Base-by-base conservation (phyloP, 2,113 vertebrate genomes). In the Cairina moschata region DNA sequence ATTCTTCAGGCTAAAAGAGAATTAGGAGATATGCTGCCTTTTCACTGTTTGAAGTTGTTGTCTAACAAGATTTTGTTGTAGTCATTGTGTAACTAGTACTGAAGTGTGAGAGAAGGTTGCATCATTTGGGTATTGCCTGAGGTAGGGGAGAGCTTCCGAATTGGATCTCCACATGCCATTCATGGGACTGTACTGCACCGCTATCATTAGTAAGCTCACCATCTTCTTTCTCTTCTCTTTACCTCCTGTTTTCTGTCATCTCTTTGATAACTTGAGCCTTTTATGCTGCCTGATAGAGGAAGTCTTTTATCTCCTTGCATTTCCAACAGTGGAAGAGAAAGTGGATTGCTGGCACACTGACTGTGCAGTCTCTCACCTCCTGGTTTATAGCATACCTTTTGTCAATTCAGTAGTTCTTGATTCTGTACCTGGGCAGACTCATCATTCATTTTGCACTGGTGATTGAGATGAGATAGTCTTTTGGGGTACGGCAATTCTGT, bases 131-230 rank as follows among this genome's bases (percentile, higher is more conserved):
- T 50, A 16, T 55, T 59, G 16, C 67, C 42, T 71, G 52, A 58
- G 42, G 26, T 55, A n/a, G 26, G 65, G 68, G 56, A 34, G 1
- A 10, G 40, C 29, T 54, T 38, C 36, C 9, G 48, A 40, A 28
- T 16, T 84, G 38, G 20, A 44, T 62, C 18, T 67, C 31, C n/a
- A 11, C 0, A 0, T 92, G 56, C 52, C 8, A 4, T 29, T 66
- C 18, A 2, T 50, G 32, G 54, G 25, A 22, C 32, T 79, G 13
- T 67, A 48, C 10, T 18, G 16, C 0, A 2, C n/a, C 73, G 32
- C 46, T 89, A 77, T 31, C 16, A 3, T 71, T 52, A 78, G 5
- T 63, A 59, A 54, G 31, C 79, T 69, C 13, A 55, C 12, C 32
- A 55, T 14, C 32, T 42, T 22, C 7, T 79, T 90, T 90, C 25